Conservation (phyloP, 2,888 invertebrate species). For the Caenorhabditis macrosperma region DNA sequence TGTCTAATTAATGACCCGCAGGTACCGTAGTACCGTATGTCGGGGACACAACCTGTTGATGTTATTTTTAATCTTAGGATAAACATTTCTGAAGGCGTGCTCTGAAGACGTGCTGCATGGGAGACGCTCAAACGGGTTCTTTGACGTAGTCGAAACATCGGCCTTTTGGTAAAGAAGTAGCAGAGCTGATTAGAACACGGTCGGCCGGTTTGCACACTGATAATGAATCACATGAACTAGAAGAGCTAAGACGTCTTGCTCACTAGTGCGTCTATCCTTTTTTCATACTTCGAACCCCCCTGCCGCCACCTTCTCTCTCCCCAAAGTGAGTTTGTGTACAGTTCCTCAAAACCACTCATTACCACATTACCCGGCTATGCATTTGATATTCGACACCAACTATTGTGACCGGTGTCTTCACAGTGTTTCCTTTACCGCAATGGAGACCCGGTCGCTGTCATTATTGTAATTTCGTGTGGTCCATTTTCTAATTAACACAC, state of each 20-base stretch:
- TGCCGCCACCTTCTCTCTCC: neutral
- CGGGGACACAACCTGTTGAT: neutral
- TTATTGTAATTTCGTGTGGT: conserved; percentile 54
- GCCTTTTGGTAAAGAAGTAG: neutral
- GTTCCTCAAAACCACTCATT: conserved; percentile 31
- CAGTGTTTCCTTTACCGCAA: conserved; percentile 50
- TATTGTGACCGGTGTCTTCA: conserved; percentile 50
- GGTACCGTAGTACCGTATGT: neutral
- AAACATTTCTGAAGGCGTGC: neutral
- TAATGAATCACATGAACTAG: conserved; percentile 40
- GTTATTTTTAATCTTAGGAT: neutral
- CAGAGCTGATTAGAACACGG: conserved; percentile 28
- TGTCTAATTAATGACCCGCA: conserved; percentile 40
- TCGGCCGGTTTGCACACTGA: neutral
- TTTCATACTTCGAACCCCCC: neutral
- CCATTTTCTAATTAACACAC: conserved; percentile 61
- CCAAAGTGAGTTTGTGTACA: neutral
- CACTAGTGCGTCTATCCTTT: conserved; percentile 9
- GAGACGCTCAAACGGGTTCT: conserved; percentile 19
- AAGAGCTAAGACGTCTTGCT: conserved; percentile 3
- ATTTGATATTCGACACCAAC: conserved; percentile 55
- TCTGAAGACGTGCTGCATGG: neutral
- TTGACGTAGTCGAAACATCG: conserved; percentile 12
- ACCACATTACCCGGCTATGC: conserved; percentile 47
- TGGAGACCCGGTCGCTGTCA: conserved; percentile 39